These are phyloP conservation scores for Electrona antarctica DNA, from an alignment of 2,113 vertebrate species.

Conservation along the genomic window DNA sequence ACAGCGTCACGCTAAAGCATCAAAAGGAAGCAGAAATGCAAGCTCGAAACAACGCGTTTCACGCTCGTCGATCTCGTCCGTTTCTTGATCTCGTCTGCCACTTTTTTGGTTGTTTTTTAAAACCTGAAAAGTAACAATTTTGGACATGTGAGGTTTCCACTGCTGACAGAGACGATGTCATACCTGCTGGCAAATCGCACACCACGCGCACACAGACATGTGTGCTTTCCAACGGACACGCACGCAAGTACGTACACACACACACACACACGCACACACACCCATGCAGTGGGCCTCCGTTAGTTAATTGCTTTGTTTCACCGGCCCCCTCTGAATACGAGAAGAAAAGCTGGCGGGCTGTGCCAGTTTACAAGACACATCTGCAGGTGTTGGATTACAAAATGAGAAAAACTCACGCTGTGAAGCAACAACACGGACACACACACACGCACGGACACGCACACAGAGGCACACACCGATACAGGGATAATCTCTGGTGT, in stretches of 20 bases:
- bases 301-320: constrained; percentile 78
- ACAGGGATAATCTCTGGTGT: too few relatives aligned
- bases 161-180: too few relatives aligned
- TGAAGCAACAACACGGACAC: constrained; percentile 38
- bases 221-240: background rate
- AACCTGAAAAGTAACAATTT: too few relatives aligned
- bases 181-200: too few relatives aligned
- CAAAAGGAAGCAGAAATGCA: too few relatives aligned
- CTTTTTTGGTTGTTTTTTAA: too few relatives aligned
- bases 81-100: too few relatives aligned
- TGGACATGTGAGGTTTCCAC: too few relatives aligned
- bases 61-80: too few relatives aligned
- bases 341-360: constrained; percentile 54
- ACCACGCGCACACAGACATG: background rate
- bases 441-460: constrained; percentile 14
- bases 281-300: constrained; percentile 51
- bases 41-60: too few relatives aligned
- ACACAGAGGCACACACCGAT: too few relatives aligned
- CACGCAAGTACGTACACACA: constrained; percentile 4
- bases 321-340: constrained; percentile 56
- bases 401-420: constrained; percentile 64
- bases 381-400: constrained; percentile 78
- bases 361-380: constrained; percentile 68
- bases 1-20: too few relatives aligned
- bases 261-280: constrained; percentile 39